Evolutionary conservation across 2,797 vertebrate species (phyloP).

Genomic region (Xyrichtys novacula): DNA sequence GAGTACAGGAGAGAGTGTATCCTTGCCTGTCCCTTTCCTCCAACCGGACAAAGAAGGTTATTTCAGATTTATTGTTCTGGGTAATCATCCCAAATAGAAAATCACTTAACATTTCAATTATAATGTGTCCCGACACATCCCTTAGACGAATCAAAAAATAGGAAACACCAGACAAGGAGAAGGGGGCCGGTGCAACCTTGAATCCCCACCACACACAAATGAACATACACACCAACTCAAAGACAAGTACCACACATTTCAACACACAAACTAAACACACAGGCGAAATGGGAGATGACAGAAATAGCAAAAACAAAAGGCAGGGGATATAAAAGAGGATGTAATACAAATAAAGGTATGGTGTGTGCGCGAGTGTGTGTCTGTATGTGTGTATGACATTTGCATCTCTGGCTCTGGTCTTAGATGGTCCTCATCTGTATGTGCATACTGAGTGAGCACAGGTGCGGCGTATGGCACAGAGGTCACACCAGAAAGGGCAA

Average conservation of each 20-base stretch:
- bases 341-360: slow-evolving; percentile 69
- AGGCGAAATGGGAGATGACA: slow-evolving; percentile 54
- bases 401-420: slow-evolving; percentile 81
- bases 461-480: slow-evolving; percentile 83
- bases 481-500: slow-evolving; percentile 87
- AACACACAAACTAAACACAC: slow-evolving; percentile 34
- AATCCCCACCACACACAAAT: slow-evolving; percentile 68
- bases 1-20: slow-evolving; percentile 52
- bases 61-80: slow-evolving; percentile 76
- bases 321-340: slow-evolving; percentile 72
- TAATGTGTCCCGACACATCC: slow-evolving; percentile 55
- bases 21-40: slow-evolving; percentile 55
- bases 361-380: slow-evolving; percentile 38
- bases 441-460: slow-evolving; percentile 88
- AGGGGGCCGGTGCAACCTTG: slow-evolving; percentile 74
- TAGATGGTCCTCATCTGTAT: slow-evolving; percentile 83
- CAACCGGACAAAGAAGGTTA: slow-evolving; percentile 68
- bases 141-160: slow-evolving; percentile 76
- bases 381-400: slow-evolving; percentile 73
- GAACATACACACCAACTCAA: slow-evolving; percentile 39
- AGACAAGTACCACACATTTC: slow-evolving; percentile 38
- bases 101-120: slow-evolving; percentile 79
- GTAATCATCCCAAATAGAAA: slow-evolving; percentile 80
- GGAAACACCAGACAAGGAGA: slow-evolving; percentile 67
- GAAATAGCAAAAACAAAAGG: slow-evolving; percentile 73